Evolutionary conservation across 2,113 vertebrate species (phyloP).

Genomic region (Mustela nigripes): DNA sequence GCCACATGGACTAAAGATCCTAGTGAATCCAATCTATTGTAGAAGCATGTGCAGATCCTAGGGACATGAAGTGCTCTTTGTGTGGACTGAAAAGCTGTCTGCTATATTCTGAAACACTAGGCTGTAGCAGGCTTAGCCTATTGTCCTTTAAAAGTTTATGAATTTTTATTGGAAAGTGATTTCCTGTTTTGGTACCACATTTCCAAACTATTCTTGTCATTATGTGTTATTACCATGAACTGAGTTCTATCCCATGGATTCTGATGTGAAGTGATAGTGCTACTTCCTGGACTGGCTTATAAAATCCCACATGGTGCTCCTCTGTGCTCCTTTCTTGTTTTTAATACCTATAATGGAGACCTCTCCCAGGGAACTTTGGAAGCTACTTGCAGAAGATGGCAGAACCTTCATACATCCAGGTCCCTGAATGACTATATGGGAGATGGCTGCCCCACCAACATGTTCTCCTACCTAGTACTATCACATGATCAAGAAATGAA

Average conservation of each 20-base stretch:
- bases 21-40: background rate
- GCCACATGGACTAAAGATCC: background rate
- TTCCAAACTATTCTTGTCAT: background rate
- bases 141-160: background rate
- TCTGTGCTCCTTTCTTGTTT: background rate
- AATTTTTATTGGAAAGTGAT: background rate
- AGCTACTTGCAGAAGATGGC: background rate
- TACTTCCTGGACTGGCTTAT: background rate
- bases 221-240: background rate
- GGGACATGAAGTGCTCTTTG: background rate
- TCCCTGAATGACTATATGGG: background rate
- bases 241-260: background rate
- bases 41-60: background rate
- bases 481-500: background rate
- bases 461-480: background rate
- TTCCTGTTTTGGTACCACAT: background rate
- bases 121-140: background rate
- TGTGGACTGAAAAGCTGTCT: background rate
- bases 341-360: background rate
- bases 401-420: background rate
- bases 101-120: background rate
- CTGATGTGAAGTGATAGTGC: background rate
- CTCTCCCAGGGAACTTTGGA: background rate
- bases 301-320: background rate
- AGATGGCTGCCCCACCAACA: background rate